Evolutionary conservation across 2,888 invertebrate genomes (phyloP), one percentile per base, ranked within the genome.

Genomic region (Dorcus hopei): DNA sequence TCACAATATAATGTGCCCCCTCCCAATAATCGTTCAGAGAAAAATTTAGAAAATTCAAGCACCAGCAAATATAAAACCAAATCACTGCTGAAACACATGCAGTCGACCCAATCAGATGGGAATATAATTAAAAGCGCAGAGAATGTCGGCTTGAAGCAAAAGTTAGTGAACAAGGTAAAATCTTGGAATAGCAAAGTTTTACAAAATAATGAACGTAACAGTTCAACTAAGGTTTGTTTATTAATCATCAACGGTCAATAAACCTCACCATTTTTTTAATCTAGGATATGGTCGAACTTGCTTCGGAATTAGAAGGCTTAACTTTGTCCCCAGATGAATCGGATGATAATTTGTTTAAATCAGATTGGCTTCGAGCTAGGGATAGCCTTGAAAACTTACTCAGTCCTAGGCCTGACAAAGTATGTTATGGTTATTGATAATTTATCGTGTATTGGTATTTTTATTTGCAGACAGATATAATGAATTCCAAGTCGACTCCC

Each of bases 381-480:
- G 74, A 73, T 54, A 76, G 75, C 61, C 65, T 76, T 52, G 75
- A 75, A 58, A 71, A 69, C 61, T 56, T 74, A 40, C 38, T 69
- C n/a, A 54, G 19, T 38, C 47, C 60, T 9, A 70, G 69, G 57
- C 67, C 62, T 48, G 70, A 74, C 47, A 66, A 71, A 61, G 69
- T 67, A 57, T 39, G 33, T 11, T 9, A 48, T 19, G 43, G 11
- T 47, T 47, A n/a, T 16, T 38, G 38, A 38, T 33, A 51, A 43
- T 16, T 11, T 38, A 48, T 7, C 23, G 6, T n/a, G 38, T 6
- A 6, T 51, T 39, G 42, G 33, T 49, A 1, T 50, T 38, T 48
- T 48, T 53, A 49, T 38, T 43, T 52, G 2, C 41, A 55, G 57
- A 55, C 57, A 19, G 69, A 68, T 45, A 63, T 64, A 38, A 52